phyloP scores from a whole-genome alignment of 2,888 invertebrate species.

The Perithous albicinctus region DNA sequence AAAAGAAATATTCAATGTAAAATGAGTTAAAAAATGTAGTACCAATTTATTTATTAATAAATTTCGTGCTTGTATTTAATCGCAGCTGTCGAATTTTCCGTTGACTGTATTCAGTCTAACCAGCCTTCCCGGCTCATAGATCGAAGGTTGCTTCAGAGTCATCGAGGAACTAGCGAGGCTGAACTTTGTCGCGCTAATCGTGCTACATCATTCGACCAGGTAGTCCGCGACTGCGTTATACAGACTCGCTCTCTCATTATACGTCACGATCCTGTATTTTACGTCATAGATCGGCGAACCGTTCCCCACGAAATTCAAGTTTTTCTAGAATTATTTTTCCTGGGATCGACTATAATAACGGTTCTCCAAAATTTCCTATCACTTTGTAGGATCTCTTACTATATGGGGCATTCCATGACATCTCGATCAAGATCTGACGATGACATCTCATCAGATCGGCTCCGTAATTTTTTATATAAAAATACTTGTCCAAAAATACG shows the following conservation, averaged over 20 bases:
- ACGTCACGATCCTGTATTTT: constrained; percentile 58
- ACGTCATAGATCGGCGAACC: constrained; percentile 63
- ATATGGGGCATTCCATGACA: too few relatives aligned
- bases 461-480: too few relatives aligned
- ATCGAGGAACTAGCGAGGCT: constrained; percentile 65
- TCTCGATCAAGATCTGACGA: too few relatives aligned
- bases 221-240: not conserved
- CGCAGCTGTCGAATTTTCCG: not conserved
- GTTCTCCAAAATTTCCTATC: not conserved
- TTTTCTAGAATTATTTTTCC: not conserved
- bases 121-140: constrained; percentile 35
- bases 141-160: constrained; percentile 71
- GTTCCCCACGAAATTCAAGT: constrained; percentile 22
- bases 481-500: too few relatives aligned
- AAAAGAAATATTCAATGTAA: too few relatives aligned
- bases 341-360: not conserved
- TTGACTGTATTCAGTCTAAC: not conserved
- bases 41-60: too few relatives aligned
- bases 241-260: constrained; percentile 27
- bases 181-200: constrained; percentile 69
- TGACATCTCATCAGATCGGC: too few relatives aligned
- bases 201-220: not conserved
- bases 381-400: not conserved
- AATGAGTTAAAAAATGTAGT: too few relatives aligned
- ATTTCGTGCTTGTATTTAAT: not conserved